phyloP scores from a whole-genome alignment of 2,113 vertebrate species.

The Hirundichthys speculiger region DNA sequence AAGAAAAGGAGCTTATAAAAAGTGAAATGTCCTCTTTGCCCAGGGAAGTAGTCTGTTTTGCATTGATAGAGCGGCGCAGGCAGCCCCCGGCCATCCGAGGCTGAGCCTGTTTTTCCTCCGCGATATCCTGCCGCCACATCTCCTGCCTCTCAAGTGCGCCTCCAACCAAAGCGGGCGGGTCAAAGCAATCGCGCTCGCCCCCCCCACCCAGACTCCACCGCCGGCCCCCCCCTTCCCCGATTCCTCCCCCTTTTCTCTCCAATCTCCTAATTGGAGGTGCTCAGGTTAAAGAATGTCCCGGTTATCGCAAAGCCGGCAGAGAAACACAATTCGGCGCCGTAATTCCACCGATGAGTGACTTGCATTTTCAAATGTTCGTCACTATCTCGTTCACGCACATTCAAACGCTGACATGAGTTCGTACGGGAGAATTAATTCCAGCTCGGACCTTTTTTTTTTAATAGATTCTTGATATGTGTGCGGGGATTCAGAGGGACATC shows the following conservation, averaged over 20 bases:
- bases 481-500: slow-evolving; percentile 50
- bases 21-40: slow-evolving; percentile 93
- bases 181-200: slow-evolving; percentile 66
- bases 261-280: slow-evolving; percentile 78
- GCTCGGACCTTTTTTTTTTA: slow-evolving; percentile 55
- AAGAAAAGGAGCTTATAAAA: slow-evolving; percentile 73
- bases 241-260: slow-evolving; percentile 31
- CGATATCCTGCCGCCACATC: slow-evolving; percentile 79
- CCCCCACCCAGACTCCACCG: neutral
- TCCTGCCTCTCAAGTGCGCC: slow-evolving; percentile 69
- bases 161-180: slow-evolving; percentile 69
- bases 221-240: neutral
- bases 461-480: slow-evolving; percentile 59
- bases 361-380: slow-evolving; percentile 73
- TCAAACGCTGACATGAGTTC: slow-evolving; percentile 57
- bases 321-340: slow-evolving; percentile 64
- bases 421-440: slow-evolving; percentile 53
- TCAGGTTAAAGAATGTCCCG: slow-evolving; percentile 77
- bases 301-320: slow-evolving; percentile 79
- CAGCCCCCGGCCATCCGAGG: slow-evolving; percentile 81
- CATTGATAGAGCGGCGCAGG: slow-evolving; percentile 90
- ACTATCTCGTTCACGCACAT: slow-evolving; percentile 72
- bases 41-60: slow-evolving; percentile 92
- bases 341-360: slow-evolving; percentile 66
- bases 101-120: slow-evolving; percentile 73